A percentile compares a stretch with the other conserved stretches of the same genome.
phyloP scores from a whole-genome alignment of 2,113 vertebrate genomes.

The Dasyprocta punctata region DNA sequence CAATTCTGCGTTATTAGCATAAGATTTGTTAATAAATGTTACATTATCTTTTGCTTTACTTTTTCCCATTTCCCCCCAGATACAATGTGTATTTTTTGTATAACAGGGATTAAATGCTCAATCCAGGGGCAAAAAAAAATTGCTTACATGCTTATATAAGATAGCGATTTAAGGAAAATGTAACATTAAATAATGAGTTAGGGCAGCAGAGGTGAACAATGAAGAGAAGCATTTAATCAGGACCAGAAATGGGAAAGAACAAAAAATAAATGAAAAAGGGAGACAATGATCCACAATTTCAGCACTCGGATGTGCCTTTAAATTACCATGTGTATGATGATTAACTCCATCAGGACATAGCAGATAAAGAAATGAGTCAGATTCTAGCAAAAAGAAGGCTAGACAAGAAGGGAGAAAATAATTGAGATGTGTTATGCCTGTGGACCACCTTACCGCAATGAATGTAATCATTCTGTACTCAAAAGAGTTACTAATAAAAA shows the following conservation, averaged over 20 bases:
- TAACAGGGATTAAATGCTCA: no score
- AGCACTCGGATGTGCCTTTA: not conserved
- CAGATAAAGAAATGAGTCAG: not conserved
- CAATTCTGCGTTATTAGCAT: not conserved
- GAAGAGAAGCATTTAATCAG: not conserved
- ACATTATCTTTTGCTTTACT: no score
- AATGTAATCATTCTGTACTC: not conserved
- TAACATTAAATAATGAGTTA: not conserved
- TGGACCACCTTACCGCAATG: not conserved
- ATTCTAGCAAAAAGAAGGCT: not conserved
- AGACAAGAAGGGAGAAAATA: not conserved
- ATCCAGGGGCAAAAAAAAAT: not conserved
- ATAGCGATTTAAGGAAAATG: rapidly evolving
- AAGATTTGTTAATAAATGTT: not conserved
- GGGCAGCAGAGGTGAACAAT: no score
- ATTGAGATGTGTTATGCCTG: not conserved
- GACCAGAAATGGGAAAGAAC: not conserved
- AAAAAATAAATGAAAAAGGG: not conserved
- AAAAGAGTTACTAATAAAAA: not conserved
- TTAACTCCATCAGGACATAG: not conserved
- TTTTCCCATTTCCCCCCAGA: not conserved
- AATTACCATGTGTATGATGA: no score
- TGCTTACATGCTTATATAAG: not conserved
- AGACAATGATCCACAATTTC: not conserved
- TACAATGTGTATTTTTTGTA: no score